Evolutionary conservation across 2,888 invertebrate species (phyloP).

Genomic region (Diploptera punctata): DNA sequence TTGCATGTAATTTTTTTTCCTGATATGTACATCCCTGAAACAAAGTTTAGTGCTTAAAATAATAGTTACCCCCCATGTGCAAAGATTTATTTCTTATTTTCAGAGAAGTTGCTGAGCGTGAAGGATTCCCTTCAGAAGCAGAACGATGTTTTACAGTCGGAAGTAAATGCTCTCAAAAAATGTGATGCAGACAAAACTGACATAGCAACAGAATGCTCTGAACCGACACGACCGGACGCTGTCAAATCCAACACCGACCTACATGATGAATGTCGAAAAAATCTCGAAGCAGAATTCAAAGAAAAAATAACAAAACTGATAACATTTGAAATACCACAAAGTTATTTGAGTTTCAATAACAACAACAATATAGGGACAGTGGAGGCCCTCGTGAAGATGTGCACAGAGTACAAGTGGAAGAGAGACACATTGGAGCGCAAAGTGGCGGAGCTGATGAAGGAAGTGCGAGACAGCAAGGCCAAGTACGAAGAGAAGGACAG

Average conservation of each 20-base stretch:
- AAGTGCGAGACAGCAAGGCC: conserved; percentile 30
- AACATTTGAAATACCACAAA: conserved; percentile 39
- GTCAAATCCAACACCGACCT: neutral
- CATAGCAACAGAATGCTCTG: neutral
- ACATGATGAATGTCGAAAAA: neutral
- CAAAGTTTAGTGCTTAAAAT: too few species aligned
- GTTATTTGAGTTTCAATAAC: conserved; percentile 11
- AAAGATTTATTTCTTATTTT: too few species aligned
- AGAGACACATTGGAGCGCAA: conserved; percentile 54
- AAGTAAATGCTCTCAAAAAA: neutral
- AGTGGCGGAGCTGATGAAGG: conserved; percentile 40
- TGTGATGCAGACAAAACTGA: too few species aligned
- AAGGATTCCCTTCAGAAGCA: conserved; percentile 32
- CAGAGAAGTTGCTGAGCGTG: conserved; percentile 36
- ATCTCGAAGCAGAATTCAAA: conserved; percentile 23
- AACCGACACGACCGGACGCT: neutral
- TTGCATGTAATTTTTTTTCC: too few species aligned
- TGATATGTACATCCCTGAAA: too few species aligned
- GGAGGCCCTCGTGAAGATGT: conserved; percentile 34
- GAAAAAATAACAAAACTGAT: conserved; percentile 36
- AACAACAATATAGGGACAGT: conserved; percentile 11
- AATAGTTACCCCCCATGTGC: too few species aligned
- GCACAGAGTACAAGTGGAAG: conserved; percentile 54
- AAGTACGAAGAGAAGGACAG: neutral
- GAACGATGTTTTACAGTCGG: conserved; percentile 26